Base-by-base conservation (phyloP, 1,140 invertebrate genomes). In the Nephila pilipes region DNA sequence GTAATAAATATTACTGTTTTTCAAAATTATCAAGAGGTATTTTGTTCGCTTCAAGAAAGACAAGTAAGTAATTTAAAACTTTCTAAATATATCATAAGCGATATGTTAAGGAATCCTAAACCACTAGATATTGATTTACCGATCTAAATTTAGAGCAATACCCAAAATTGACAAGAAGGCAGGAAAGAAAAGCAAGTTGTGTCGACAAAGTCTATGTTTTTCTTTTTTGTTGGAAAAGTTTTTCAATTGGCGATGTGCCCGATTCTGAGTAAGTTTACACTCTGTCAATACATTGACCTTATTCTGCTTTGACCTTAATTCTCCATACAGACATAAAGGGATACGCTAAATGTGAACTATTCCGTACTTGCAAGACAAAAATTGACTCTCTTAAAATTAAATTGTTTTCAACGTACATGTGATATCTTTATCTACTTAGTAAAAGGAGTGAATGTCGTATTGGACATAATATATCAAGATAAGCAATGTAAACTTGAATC, bases 241-340 rank as follows among this genome's bases (percentile, higher is more conserved):
- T 75, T 36, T 75, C 65, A 32, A 32, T 75, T 75, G 65, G 65
- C 65, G 14, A 75, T 20, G 65, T 75, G 65, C 65, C 65, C 65
- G 32, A 16, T 75, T 75, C 25, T 46, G 46, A 46, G 12, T 10
- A 10, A 10, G 46, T 32, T 29, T 36, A 2, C 25, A 32, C 65
- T 75, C 65, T 16, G 65, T 75, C 65, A 75, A 36, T 32, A 29
- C 18, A 75, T 75, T 75, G 25, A 32, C 65, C 65, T 75, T 16
- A 29, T 18, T 75, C 29, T 75, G 25, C 16, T 75, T 36, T 75
- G 65, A 75, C 65, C 65, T 75, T 75, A 75, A 32, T 32, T 25
- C 14, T 32, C 16, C 32, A 32, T 32, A 18, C 65, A 10, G 12
- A 46, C 46, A 0, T 46, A 46, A 46, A 46, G 12, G 6, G 12